A percentile compares a stretch with the other conserved stretches of the same genome.
Evolutionary conservation across 1,140 invertebrate genomes (phyloP).

Genomic region (Drosophila lacteicornis): DNA sequence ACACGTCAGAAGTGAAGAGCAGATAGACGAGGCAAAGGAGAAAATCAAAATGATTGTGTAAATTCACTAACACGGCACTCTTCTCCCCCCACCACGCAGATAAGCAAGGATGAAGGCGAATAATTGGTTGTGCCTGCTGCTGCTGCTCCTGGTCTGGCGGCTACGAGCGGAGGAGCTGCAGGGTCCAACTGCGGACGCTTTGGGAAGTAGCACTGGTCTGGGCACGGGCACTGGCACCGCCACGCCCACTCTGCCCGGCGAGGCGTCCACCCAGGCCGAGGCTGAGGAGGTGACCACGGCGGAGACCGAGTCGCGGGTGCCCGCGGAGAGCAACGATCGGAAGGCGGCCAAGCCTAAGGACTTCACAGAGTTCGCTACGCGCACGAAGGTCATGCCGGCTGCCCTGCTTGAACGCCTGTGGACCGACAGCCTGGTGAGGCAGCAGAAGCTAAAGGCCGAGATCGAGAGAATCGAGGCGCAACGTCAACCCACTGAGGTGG

Average conservation of each 20-base stretch:
- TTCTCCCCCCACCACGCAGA: conserved; percentile 2
- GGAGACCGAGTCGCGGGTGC: conserved; percentile 36
- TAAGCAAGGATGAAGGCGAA: conserved; percentile 47
- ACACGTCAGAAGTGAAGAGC: conserved; percentile 71
- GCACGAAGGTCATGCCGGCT: conserved; percentile 62
- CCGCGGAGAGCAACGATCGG: conserved; percentile 59
- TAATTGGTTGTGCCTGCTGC: conserved; percentile 40
- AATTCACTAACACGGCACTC: background rate
- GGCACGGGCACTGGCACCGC: conserved; percentile 21
- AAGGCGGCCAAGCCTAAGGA: conserved; percentile 67
- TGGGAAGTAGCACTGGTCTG: conserved; percentile 15
- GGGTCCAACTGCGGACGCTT: conserved; percentile 49
- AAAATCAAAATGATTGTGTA: conserved; percentile 43
- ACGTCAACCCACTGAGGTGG: conserved; percentile 2
- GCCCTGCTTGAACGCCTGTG: conserved; percentile 68
- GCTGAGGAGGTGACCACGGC: conserved; percentile 55
- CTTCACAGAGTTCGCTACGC: conserved; percentile 35
- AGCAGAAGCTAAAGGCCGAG: conserved; percentile 74
- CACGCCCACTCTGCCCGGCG: conserved; percentile 17
- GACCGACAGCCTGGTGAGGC: conserved; percentile 63
- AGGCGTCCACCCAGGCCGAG: conserved; percentile 30
- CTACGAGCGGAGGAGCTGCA: conserved; percentile 59
- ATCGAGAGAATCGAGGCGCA: conserved; percentile 61
- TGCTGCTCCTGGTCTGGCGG: conserved; percentile 48
- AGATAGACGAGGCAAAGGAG: conserved; percentile 27